Base-by-base conservation (phyloP, 1,140 invertebrate genomes). In the Harpegnathos saltator region DNA sequence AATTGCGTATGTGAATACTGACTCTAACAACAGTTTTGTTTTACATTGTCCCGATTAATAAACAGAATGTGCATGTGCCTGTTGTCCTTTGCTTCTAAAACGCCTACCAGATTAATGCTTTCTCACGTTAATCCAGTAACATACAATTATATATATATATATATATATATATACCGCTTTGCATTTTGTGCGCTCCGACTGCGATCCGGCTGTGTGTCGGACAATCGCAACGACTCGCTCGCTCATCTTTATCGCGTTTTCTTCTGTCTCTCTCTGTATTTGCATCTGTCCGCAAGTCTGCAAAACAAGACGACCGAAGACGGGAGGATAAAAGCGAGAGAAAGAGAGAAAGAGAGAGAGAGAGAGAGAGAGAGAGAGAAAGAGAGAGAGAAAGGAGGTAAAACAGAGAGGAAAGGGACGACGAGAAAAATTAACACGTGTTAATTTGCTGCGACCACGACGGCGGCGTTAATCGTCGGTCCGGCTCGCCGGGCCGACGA, bases 1-100 rank as follows among this genome's bases (percentile, higher is more conserved):
- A 87, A 88, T 75, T 84, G 85, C 87, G 88, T 89, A 89, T 89
- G 88, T 89, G 88, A 86, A 86, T 89, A 89, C 72, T 75, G 82
- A 86, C 22, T 83, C 89, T 90, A 91, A 91, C 87, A 91, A 91
- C 87, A 90, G 90, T 91, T 92, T 92, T 94, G 91, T 94, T 94
- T 92, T 90, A 94, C 90, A 89, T 93, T 94, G 90, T 94, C 91
- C 92, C 93, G 90, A 94, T 94, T 93, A 94, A 94, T 94, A 94
- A 94, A 94, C 92, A 94, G 92, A 94, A 94, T 94, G 93, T 94
- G 94, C 94, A 94, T 94, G 94, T 94, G 94, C 92, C 91, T 94
- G 92, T 93, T n/a, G 91, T 92, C 93, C 92, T 93, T 93, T 92
- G 93, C 90, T 92, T 90, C 87, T 91, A 89, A 81, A 74, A 83